A percentile compares a stretch with the other conserved stretches of the same genome.
Conservation (phyloP, 2,888 invertebrate species). For the Iselma pallidipennis region DNA sequence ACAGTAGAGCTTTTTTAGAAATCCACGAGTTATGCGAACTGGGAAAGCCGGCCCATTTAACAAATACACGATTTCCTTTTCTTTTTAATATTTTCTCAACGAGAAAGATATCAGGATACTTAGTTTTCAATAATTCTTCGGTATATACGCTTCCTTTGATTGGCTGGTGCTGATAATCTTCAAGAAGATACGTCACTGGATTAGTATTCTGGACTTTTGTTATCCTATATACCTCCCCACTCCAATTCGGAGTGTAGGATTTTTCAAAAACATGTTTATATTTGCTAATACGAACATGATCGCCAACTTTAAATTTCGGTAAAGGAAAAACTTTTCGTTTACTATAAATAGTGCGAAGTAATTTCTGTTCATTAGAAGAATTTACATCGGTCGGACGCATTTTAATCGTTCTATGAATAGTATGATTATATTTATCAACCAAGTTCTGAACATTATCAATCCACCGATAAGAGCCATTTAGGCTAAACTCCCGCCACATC, state of each 20-base stretch:
- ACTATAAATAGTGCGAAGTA: conserved; percentile 32
- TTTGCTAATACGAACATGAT: conserved; percentile 45
- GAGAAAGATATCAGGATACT: no score
- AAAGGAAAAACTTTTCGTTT: conserved; percentile 32
- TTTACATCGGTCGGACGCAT: conserved; percentile 44
- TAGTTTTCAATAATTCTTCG: no score
- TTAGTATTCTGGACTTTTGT: no score
- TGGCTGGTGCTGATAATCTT: no score
- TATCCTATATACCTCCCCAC: not conserved
- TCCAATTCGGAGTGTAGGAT: conserved; percentile 5
- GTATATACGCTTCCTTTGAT: no score
- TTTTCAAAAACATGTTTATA: conserved; percentile 19
- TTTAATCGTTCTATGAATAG: conserved; percentile 45
- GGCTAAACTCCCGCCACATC: conserved; percentile 34
- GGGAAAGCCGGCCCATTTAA: no score
- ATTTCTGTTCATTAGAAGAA: conserved; percentile 41
- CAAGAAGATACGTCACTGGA: no score
- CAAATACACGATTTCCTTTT: no score
- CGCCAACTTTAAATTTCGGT: conserved; percentile 37
- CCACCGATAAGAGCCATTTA: conserved; percentile 42
- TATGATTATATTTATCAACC: conserved; percentile 40
- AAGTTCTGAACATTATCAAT: conserved; percentile 24
- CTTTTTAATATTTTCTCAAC: no score
- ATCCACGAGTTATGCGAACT: no score
- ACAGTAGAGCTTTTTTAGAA: no score